Evolutionary conservation across 1,140 invertebrate species (phyloP), one percentile per base, ranked within the genome.

Genomic region (Euglossa dilemma): DNA sequence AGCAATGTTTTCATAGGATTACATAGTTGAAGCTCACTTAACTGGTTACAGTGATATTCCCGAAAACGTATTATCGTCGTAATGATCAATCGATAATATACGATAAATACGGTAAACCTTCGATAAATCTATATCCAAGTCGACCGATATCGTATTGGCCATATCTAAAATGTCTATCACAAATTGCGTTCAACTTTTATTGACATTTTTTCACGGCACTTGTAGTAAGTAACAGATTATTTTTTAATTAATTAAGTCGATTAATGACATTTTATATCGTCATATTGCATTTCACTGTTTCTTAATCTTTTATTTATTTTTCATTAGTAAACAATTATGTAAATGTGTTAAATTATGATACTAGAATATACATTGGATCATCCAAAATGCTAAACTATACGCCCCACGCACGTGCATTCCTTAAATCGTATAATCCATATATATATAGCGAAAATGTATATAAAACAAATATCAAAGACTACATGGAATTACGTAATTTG

Each of bases 151-250:
- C 14, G 70, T 20, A n/a, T 54, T 36, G n/a, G 11, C 12, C 20
- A 36, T 36, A 72, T 43, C 69, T 50, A 28, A 20, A 43, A 64
- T 23, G 8, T 20, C 28, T 9, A 6, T 16, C 52, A 23, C 28
- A 72, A 72, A 75, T 28, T 75, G 73, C 73, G 73, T 63, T 61
- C 6, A 25, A 75, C 61, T 75, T 63, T 61, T 50, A 23, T 23
- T 47, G 7, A 25, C 20, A 56, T 18, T 23, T 16, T 45, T 25
- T 1, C 11, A 23, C 11, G 5, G 6, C 18, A 5, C 3, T 36
- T 43, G 11, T 14, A 25, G 2, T 28, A 16, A 25, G n/a, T 50
- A 45, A 69, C 25, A 67, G 45, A 67, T 45, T n/a, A 67, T 45
- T 45, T 45, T 45, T 11, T 45, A 3, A 14, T 12, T 67, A 36